Conservation (phyloP, 2,888 invertebrate species). For the Tyria jacobaeae region DNA sequence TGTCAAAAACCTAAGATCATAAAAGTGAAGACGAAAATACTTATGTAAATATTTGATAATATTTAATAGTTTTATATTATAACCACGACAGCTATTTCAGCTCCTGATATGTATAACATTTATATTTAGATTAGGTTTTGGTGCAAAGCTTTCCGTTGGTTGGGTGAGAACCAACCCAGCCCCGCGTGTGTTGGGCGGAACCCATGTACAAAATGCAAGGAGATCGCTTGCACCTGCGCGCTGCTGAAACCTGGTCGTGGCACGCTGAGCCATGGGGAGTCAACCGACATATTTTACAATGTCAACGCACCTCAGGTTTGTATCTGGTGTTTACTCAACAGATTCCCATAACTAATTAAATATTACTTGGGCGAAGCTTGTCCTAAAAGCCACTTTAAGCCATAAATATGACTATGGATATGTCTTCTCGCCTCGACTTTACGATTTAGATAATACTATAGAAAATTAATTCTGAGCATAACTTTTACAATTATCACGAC, state of each 20-base stretch:
- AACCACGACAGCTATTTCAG: background rate
- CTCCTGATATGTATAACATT: background rate
- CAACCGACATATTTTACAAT: conserved; percentile 45
- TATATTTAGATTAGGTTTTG: conserved; percentile 63
- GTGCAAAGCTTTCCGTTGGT: conserved; percentile 57
- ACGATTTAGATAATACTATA: no score
- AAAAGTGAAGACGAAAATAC: no score
- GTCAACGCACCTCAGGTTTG: conserved; percentile 64
- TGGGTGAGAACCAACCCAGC: conserved; percentile 53
- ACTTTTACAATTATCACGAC: no score
- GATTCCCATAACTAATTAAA: no score
- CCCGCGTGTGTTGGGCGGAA: conserved; percentile 43
- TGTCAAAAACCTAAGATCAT: no score
- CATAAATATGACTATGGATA: no score
- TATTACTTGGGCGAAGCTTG: no score
- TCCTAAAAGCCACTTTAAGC: no score
- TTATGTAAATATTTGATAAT: no score
- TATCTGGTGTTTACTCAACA: background rate
- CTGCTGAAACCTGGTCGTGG: conserved; percentile 60
- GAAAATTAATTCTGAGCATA: no score
- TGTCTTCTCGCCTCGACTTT: no score
- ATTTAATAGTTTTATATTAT: background rate
- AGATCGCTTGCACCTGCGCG: conserved; percentile 62
- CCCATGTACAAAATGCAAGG: conserved; percentile 56
- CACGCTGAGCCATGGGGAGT: conserved; percentile 38